Evolutionary conservation across 1,140 invertebrate species (phyloP), one percentile per base, ranked within the genome.

Genomic region (Cyclargus thomasi): DNA sequence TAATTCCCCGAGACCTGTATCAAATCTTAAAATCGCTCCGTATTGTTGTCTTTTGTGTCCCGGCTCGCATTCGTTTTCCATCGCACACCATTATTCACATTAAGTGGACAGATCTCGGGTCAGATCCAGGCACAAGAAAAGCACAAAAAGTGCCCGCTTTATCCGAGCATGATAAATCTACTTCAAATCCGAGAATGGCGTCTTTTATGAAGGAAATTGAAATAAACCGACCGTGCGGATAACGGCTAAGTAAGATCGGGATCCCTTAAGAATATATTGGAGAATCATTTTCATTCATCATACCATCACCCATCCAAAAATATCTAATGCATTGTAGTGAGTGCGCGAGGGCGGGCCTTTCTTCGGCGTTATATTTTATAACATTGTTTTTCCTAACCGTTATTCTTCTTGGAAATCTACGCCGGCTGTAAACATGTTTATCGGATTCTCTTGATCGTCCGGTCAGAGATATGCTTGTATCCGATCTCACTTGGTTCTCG

Each of bases 151-250:
- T 88, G 84, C 85, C 85, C 86, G 86, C 84, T 90, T 90, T 90
- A 90, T 90, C 86, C 87, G 85, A 87, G 85, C 87, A 90, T 90
- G 86, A 90, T 90, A 90, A 90, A 90, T 90, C 86, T 90, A 90
- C 87, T 90, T 90, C 87, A 90, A 90, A 90, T 90, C 87, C 87
- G 86, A 90, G 86, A 87, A 90, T 90, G 86, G 83, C 87, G 83
- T 90, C 87, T 90, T 88, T 90, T 90, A 90, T 90, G 88, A 90
- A 90, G 82, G 85, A 88, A 90, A 90, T 90, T 90, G 88, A 90
- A 90, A 90, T 90, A 90, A 90, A 90, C 88, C 88, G 88, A 90
- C 88, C 86, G 88, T 90, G 82, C 85, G 88, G 86, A 90, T 90
- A 88, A 88, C 86, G 76, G 84, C 88, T 88, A 88, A 88, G 88